These are phyloP conservation scores for Drosophila melanogaster DNA, from an alignment of 1,140 invertebrate genomes.

Conservation along the genomic window DNA sequence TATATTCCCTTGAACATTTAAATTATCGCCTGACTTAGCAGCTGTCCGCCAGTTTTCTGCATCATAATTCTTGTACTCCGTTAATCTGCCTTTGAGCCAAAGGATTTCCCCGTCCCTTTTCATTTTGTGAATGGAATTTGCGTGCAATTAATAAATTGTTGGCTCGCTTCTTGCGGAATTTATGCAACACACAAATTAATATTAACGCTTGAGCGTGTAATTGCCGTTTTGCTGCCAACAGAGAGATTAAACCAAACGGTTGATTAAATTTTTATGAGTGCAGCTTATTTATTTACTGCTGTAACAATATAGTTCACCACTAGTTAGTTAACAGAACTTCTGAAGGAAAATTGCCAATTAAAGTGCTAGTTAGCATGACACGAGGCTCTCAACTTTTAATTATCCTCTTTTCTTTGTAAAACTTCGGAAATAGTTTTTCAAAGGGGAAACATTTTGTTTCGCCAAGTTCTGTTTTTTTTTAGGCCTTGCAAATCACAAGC, in stretches of 20 bases:
- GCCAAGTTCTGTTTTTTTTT: background rate
- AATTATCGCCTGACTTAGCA: background rate
- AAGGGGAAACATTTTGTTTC: background rate
- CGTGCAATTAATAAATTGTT: conserved; percentile 47
- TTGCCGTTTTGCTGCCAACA: conserved; percentile 8
- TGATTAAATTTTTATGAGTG: conserved; percentile 59
- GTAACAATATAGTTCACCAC: conserved; percentile 26
- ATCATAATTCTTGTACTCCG: conserved; percentile 7
- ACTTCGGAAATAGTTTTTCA: conserved; percentile 3
- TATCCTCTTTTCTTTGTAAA: conserved; percentile 16
- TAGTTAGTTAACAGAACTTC: conserved; percentile 16
- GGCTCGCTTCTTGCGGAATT: conserved; percentile 37
- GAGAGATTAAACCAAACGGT: conserved; percentile 34
- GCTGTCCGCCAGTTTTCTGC: background rate
- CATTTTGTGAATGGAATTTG: conserved; percentile 19
- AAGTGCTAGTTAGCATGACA: conserved; percentile 24
- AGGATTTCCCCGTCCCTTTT: background rate
- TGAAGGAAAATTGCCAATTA: conserved; percentile 23
- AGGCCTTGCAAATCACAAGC: background rate
- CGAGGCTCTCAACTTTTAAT: conserved; percentile 36
- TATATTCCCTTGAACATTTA: background rate
- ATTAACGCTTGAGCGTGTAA: conserved; percentile 26
- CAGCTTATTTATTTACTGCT: conserved; percentile 44
- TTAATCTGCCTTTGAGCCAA: conserved; percentile 5
- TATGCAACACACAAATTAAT: conserved; percentile 27